These are phyloP conservation scores for Carposina sasakii DNA, from an alignment of 1,140 invertebrate genomes.

Conservation along the genomic window DNA sequence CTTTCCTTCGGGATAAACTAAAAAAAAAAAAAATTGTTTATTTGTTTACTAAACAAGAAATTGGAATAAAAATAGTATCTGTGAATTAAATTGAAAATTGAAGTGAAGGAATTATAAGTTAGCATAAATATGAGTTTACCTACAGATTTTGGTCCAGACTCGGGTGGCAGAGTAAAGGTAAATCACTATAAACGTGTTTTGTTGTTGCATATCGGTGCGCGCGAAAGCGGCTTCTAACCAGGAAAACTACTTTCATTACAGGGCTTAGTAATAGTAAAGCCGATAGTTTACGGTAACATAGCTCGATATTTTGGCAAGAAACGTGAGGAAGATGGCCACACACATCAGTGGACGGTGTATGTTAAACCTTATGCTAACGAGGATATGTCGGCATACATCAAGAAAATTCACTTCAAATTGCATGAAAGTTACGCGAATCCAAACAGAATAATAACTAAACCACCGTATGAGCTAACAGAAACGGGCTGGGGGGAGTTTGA, in stretches of 20 bases:
- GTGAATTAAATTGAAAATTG: too few relatives aligned
- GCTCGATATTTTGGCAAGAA: conserved; percentile 97
- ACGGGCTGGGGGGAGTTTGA: conserved; percentile 99
- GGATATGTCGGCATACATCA: conserved; percentile 96
- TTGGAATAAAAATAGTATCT: too few relatives aligned
- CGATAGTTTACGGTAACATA: conserved; percentile 97
- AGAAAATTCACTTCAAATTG: conserved; percentile 97
- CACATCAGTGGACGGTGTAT: conserved; percentile 99
- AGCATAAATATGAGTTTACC: conserved; percentile 74
- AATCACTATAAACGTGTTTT: background rate
- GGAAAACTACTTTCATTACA: conserved; percentile 56
- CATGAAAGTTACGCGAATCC: conserved; percentile 98
- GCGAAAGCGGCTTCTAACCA: background rate
- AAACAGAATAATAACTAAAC: conserved; percentile 93
- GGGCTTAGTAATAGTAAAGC: conserved; percentile 94
- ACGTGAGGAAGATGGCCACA: conserved; percentile 98
- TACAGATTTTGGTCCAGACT: conserved; percentile 87
- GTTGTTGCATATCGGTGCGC: background rate
- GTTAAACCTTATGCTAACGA: conserved; percentile 95
- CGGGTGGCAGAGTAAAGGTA: conserved; percentile 85
- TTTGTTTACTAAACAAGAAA: conserved; percentile 30
- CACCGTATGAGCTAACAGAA: conserved; percentile 98
- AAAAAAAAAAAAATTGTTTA: too few relatives aligned
- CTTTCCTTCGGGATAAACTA: too few relatives aligned
- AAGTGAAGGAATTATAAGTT: too few relatives aligned